These are phyloP conservation scores for Mus minutoides DNA, from an alignment of 2,797 vertebrate genomes.

Conservation along the genomic window DNA sequence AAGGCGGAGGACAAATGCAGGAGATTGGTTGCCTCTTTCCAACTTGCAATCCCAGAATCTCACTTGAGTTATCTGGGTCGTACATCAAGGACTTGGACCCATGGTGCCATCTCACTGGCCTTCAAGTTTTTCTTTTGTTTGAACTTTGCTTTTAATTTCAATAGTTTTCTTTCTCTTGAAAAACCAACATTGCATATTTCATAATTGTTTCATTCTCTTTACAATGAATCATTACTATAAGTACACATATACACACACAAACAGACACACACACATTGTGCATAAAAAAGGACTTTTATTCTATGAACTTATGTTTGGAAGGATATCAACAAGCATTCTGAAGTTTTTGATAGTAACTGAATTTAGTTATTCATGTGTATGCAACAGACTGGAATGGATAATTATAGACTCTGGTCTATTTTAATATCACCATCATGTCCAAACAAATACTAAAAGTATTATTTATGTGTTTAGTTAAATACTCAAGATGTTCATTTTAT, in stretches of 20 bases:
- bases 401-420: not conserved
- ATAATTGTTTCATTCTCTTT: constrained; percentile 5
- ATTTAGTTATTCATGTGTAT: constrained; percentile 12
- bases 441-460: constrained; percentile 19
- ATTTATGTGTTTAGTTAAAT: not conserved
- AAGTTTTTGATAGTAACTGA: constrained; percentile 34
- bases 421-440: not conserved
- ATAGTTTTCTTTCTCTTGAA: constrained; percentile 39
- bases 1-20: not conserved
- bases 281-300: not conserved
- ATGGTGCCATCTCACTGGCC: not conserved
- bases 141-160: constrained; percentile 30
- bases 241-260: not conserved
- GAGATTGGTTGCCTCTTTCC: not conserved
- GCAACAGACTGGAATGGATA: not conserved
- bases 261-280: not conserved
- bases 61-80: not conserved
- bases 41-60: not conserved
- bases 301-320: not conserved
- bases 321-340: not conserved
- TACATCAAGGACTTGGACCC: not conserved
- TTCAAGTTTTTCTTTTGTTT: not conserved
- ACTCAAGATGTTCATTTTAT: not conserved
- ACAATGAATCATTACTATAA: constrained; percentile 3
- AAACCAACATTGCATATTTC: not conserved